Percentiles rank a stretch among this genome's conserved stretches.
Evolutionary conservation across 2,888 invertebrate genomes (phyloP).

Genomic region (Anaspis maculata): DNA sequence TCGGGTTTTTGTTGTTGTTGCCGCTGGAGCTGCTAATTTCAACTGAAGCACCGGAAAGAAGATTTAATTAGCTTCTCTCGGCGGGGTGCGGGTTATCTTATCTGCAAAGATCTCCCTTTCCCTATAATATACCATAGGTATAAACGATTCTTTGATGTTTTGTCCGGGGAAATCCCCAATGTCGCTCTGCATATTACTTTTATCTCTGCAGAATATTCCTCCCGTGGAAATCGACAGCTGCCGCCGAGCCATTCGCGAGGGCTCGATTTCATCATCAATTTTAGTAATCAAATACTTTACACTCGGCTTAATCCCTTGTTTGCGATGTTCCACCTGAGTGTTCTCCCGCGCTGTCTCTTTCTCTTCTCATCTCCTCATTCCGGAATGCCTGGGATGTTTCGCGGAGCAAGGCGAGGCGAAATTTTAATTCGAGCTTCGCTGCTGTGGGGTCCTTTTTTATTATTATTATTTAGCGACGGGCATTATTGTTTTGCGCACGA

Average conservation of each 20-base stretch:
- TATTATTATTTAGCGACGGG: slow-evolving; percentile 4
- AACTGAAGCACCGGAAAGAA: too few relatives aligned
- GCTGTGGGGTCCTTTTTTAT: slow-evolving; percentile 1
- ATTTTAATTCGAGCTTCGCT: slow-evolving; percentile 13
- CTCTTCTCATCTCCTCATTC: slow-evolving; percentile 19
- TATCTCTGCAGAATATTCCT: too few relatives aligned
- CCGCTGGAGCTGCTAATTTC: too few relatives aligned
- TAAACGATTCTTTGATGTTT: too few relatives aligned
- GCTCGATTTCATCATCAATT: slow-evolving; percentile 31
- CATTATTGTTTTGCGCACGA: slow-evolving; percentile 14
- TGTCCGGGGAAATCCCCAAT: too few relatives aligned
- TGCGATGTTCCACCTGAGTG: slow-evolving; percentile 32
- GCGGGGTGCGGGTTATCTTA: too few relatives aligned
- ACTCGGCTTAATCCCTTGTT: slow-evolving; percentile 32
- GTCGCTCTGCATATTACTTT: slow-evolving; percentile 15
- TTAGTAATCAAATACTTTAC: slow-evolving; percentile 35
- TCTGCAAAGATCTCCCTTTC: too few relatives aligned
- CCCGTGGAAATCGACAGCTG: slow-evolving; percentile 23
- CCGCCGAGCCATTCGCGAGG: slow-evolving; percentile 20
- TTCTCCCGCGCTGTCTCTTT: too few relatives aligned
- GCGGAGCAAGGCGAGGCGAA: too few relatives aligned
- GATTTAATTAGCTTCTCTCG: too few relatives aligned
- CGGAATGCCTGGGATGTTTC: slow-evolving; percentile 21
- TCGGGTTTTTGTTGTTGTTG: too few relatives aligned
- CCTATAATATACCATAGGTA: too few relatives aligned